A percentile compares a stretch with the other conserved stretches of the same genome.
phyloP scores from a whole-genome alignment of 2,797 vertebrate species.

The Pipistrellus pipistrellus region DNA sequence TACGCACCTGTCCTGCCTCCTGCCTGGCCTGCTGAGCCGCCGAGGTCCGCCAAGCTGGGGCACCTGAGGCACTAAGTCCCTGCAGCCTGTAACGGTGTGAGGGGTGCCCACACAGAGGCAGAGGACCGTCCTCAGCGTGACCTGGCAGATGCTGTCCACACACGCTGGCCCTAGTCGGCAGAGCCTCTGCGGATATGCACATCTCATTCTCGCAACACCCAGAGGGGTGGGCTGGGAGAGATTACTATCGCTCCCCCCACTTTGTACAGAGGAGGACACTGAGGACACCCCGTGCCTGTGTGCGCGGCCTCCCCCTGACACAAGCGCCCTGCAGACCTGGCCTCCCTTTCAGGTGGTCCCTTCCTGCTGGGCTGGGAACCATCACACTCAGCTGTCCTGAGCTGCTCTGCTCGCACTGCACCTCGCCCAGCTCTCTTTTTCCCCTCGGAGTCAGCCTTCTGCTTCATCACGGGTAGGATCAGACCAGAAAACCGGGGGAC shows the following conservation, averaged over 20 bases:
- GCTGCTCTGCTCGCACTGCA: background rate
- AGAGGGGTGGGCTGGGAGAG: background rate
- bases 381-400: background rate
- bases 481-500: background rate
- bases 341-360: background rate
- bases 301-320: rapidly evolving
- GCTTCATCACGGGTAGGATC: background rate
- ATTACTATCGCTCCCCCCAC: no score
- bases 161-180: background rate
- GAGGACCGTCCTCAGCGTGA: background rate
- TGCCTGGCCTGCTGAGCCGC: background rate
- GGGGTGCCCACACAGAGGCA: background rate
- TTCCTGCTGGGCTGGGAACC: background rate
- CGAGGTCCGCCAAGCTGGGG: background rate
- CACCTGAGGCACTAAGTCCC: background rate
- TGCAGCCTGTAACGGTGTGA: background rate
- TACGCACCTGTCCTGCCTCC: background rate
- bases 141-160: no score
- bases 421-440: background rate
- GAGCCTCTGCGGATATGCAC: rapidly evolving
- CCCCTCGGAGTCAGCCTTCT: background rate
- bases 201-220: background rate
- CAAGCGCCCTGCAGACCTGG: background rate
- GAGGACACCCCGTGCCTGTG: background rate
- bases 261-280: background rate